Conservation (phyloP, 2,888 invertebrate species). For the Eilema depressum region DNA sequence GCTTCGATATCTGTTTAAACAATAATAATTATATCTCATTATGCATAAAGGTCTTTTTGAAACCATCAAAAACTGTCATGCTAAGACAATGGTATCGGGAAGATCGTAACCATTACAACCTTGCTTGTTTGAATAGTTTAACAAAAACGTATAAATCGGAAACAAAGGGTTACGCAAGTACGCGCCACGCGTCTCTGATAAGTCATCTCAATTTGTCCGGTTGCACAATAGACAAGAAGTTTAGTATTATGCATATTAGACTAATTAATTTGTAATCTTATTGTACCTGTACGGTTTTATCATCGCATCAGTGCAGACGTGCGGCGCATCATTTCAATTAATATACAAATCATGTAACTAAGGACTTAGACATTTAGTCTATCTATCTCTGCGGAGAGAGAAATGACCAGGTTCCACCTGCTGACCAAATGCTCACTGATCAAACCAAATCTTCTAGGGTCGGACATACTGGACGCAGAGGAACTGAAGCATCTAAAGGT, state of each 20-base stretch:
- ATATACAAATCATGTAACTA: too few species aligned
- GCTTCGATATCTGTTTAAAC: conserved; percentile 94
- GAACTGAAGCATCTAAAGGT: too few species aligned
- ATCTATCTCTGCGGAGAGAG: too few species aligned
- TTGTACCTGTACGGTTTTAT: too few species aligned
- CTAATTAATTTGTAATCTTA: not conserved
- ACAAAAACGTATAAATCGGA: conserved; percentile 59
- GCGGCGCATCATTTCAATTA: not conserved
- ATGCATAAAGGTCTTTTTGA: conserved; percentile 4
- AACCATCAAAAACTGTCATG: conserved; percentile 23
- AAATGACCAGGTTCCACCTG: too few species aligned
- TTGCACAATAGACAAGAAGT: conserved; percentile 41
- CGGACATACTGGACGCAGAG: too few species aligned
- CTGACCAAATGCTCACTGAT: too few species aligned
- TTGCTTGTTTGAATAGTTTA: conserved; percentile 59
- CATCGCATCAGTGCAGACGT: not conserved
- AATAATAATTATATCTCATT: conserved; percentile 20
- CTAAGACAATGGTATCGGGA: conserved; percentile 39
- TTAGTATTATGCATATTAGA: not conserved
- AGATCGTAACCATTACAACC: conserved; percentile 44
- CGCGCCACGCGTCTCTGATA: conserved; percentile 64
- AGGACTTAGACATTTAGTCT: too few species aligned
- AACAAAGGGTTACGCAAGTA: conserved; percentile 72
- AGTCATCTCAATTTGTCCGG: conserved; percentile 64
- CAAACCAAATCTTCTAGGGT: too few species aligned